These are phyloP conservation scores for Percopsis transmontana DNA, from an alignment of 2,113 vertebrate species.

Conservation along the genomic window DNA sequence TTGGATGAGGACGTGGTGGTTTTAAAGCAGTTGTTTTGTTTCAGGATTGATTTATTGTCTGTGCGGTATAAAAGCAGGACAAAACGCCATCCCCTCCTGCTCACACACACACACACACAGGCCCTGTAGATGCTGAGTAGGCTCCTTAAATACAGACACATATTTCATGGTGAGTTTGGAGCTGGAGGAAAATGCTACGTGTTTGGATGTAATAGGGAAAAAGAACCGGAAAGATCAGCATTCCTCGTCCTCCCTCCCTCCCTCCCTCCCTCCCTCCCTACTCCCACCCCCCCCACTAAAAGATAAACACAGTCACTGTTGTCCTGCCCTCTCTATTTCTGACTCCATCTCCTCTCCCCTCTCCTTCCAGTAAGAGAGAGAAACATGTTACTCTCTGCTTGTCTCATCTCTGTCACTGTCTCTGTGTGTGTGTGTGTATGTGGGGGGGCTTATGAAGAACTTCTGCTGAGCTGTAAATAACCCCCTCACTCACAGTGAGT, in stretches of 20 bases:
- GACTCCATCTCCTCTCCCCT: conserved; percentile 44
- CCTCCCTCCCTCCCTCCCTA: background rate
- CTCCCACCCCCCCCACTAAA: background rate
- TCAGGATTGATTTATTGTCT: conserved; percentile 52
- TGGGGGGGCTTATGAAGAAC: conserved; percentile 38
- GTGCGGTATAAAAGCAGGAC: conserved; percentile 47
- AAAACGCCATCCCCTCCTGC: conserved; percentile 15
- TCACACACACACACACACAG: conserved; percentile 11
- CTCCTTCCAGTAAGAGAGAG: conserved; percentile 42
- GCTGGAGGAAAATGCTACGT: conserved; percentile 18
- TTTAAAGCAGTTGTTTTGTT: conserved; percentile 44
- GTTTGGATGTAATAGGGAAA: background rate
- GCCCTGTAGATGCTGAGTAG: conserved; percentile 29
- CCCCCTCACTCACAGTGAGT: conserved; percentile 34
- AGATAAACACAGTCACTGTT: background rate
- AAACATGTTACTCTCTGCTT: conserved; percentile 21
- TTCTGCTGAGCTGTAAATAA: conserved; percentile 17
- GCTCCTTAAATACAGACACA: conserved; percentile 22
- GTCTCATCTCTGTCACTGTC: conserved; percentile 30
- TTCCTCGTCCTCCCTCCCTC: conserved; percentile 4
- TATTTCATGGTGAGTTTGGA: conserved; percentile 25
- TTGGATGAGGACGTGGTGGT: conserved; percentile 34
- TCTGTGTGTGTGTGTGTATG: conserved; percentile 18
- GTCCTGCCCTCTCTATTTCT: conserved; percentile 8
- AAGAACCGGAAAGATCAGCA: conserved; percentile 16